Evolutionary conservation across 2,888 invertebrate genomes (phyloP).

Genomic region (Seira sanloemensis): DNA sequence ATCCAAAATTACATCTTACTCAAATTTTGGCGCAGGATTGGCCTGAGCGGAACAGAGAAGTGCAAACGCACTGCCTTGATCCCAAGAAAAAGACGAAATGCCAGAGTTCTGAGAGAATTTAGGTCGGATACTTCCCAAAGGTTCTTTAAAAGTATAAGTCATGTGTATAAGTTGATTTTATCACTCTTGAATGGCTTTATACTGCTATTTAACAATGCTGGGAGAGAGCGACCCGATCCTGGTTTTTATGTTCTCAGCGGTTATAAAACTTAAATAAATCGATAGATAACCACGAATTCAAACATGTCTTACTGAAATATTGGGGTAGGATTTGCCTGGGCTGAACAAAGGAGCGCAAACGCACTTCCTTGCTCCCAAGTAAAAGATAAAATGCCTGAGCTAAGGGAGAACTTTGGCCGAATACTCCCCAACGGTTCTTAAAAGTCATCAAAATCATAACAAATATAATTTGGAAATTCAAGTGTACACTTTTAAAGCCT

Average conservation of each 20-base stretch:
- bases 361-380: slow-evolving; percentile 66
- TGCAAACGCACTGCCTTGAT: slow-evolving; percentile 70
- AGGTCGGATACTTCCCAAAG: slow-evolving; percentile 74
- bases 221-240: not conserved
- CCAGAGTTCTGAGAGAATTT: slow-evolving; percentile 72
- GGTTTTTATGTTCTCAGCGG: too few relatives aligned
- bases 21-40: slow-evolving; percentile 79
- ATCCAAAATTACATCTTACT: slow-evolving; percentile 76
- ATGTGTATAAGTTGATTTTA: not conserved
- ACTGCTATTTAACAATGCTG: not conserved
- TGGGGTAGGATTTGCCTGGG: slow-evolving; percentile 80
- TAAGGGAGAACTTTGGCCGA: slow-evolving; percentile 71
- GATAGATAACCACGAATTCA: not conserved
- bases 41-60: slow-evolving; percentile 80
- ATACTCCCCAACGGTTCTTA: slow-evolving; percentile 73
- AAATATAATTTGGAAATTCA: not conserved
- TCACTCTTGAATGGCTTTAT: not conserved
- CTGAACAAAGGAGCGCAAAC: slow-evolving; percentile 77
- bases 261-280: not conserved
- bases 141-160: slow-evolving; percentile 68
- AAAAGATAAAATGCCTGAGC: slow-evolving; percentile 69
- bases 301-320: slow-evolving; percentile 77
- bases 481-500: not conserved
- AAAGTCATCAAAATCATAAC: too few relatives aligned
- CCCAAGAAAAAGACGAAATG: slow-evolving; percentile 71